These are phyloP conservation scores for Boleophthalmus pectinirostris DNA, from an alignment of 2,113 vertebrate species.

Conservation along the genomic window DNA sequence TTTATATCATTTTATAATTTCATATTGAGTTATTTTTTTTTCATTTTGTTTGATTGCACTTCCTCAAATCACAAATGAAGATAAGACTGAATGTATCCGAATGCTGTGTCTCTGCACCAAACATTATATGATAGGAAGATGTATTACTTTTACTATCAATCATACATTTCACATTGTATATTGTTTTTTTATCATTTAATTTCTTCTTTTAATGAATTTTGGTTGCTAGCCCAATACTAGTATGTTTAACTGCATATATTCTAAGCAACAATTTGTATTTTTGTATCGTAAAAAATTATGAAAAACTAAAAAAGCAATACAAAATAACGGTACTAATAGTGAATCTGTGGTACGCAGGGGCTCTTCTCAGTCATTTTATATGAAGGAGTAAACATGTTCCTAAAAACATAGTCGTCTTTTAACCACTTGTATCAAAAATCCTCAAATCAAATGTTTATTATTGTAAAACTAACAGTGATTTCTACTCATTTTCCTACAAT, in stretches of 20 bases:
- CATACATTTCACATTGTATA: neutral
- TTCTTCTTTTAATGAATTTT: slow-evolving; percentile 5
- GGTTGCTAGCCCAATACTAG: slow-evolving; percentile 15
- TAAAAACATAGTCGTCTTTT: slow-evolving; percentile 33
- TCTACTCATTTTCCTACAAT: slow-evolving; percentile 40
- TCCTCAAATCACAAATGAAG: slow-evolving; percentile 8
- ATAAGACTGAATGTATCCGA: slow-evolving; percentile 8
- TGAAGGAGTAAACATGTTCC: slow-evolving; percentile 69
- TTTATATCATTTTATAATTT: too few relatives aligned
- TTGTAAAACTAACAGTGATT: slow-evolving; percentile 50
- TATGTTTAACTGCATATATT: neutral
- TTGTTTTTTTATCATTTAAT: slow-evolving; percentile 37
- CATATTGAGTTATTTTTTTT: too few relatives aligned
- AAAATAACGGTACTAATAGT: slow-evolving; percentile 61
- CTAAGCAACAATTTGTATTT: neutral
- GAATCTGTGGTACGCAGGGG: slow-evolving; percentile 36
- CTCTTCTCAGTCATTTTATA: slow-evolving; percentile 13
- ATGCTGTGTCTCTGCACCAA: slow-evolving; percentile 14
- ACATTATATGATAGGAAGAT: slow-evolving; percentile 22
- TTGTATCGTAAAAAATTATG: neutral
- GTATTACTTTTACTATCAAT: slow-evolving; percentile 3
- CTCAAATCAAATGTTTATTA: slow-evolving; percentile 30
- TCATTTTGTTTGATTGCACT: neutral
- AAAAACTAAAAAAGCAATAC: slow-evolving; percentile 32
- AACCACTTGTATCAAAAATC: slow-evolving; percentile 44